Evolutionary conservation across 2,113 vertebrate genomes (phyloP).

Genomic region (Miniopterus natalensis): DNA sequence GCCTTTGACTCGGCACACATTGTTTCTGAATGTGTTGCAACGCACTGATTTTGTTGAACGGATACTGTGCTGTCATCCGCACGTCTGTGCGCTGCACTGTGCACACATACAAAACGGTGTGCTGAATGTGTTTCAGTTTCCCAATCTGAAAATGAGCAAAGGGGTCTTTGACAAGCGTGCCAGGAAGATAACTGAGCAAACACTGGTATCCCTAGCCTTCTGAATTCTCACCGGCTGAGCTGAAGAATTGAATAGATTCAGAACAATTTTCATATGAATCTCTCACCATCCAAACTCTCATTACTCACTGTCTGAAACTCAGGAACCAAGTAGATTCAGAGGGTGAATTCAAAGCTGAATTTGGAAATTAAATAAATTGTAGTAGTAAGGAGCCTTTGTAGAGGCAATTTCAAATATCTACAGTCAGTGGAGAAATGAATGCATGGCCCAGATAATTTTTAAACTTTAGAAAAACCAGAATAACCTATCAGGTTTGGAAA

Average conservation of each 20-base stretch:
- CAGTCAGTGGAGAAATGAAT: background rate
- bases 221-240: accelerated
- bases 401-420: background rate
- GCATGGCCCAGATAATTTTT: background rate
- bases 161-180: background rate
- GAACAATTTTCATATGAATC: background rate
- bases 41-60: background rate
- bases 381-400: background rate
- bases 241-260: background rate
- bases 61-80: background rate
- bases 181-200: background rate
- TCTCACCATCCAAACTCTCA: background rate
- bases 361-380: background rate
- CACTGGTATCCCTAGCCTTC: background rate
- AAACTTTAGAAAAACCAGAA: constrained; percentile 4
- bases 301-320: background rate
- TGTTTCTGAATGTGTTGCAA: background rate
- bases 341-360: background rate
- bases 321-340: background rate
- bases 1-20: background rate
- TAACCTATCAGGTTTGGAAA: background rate
- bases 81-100: accelerated
- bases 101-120: accelerated
- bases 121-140: background rate
- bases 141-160: background rate